Evolutionary conservation across 2,797 vertebrate species (phyloP).

Genomic region (Centroberyx gerrardi): DNA sequence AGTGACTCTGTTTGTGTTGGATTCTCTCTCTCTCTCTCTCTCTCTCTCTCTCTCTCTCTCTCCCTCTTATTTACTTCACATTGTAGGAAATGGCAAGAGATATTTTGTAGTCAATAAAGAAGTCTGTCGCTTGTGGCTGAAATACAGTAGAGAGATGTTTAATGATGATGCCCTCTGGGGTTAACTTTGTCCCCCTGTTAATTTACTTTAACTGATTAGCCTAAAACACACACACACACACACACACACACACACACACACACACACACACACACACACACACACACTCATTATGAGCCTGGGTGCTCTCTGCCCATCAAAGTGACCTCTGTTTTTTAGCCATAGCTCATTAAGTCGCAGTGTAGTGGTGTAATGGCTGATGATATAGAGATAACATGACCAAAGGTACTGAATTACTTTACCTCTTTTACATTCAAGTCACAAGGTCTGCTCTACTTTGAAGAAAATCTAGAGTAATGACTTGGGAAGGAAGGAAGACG

Average conservation of each 20-base stretch:
- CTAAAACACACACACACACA: too few species aligned
- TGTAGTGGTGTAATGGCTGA: not conserved
- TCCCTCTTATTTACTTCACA: conserved; percentile 1
- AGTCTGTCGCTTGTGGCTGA: conserved; percentile 10
- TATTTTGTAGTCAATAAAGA: conserved; percentile 30
- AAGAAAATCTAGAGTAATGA: conserved; percentile 2
- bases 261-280: not conserved
- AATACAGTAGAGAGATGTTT: conserved; percentile 8
- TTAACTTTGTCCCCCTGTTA: not conserved
- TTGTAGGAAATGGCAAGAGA: conserved; percentile 1
- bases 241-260: not conserved
- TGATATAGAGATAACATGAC: conserved; percentile 19
- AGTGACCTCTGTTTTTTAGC: conserved; percentile 17
- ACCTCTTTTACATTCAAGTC: conserved; percentile 18
- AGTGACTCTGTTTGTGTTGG: too few species aligned
- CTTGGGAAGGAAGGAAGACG: too few species aligned
- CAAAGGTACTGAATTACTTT: not conserved
- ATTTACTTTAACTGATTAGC: conserved; percentile 44
- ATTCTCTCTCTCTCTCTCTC: too few species aligned
- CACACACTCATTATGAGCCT: conserved; percentile 1
- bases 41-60: not conserved
- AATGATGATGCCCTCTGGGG: conserved; percentile 32
- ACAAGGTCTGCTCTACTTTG: conserved; percentile 12
- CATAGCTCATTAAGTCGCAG: not conserved
- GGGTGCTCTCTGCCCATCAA: conserved; percentile 7